Percentiles rank a stretch among this genome's conserved stretches.
Evolutionary conservation across 2,797 vertebrate species (phyloP).

Genomic region (Poeciliopsis presidionis): DNA sequence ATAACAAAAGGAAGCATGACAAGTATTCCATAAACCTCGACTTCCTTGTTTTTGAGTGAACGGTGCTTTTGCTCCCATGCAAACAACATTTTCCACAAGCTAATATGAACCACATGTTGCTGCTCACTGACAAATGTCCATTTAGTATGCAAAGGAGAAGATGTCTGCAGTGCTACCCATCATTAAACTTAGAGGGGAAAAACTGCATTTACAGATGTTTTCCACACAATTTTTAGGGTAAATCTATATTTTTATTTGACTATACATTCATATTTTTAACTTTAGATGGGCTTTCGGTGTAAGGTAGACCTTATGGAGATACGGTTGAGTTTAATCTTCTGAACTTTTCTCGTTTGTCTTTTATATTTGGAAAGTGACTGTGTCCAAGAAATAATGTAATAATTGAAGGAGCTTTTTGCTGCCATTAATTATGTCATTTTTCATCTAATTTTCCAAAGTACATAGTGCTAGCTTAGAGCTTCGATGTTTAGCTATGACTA

Average conservation of each 20-base stretch:
- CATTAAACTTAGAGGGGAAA: slow-evolving; percentile 20
- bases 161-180: slow-evolving; percentile 8
- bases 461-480: neutral
- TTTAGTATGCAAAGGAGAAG: slow-evolving; percentile 40
- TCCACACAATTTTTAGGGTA: slow-evolving; percentile 55
- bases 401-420: neutral
- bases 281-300: neutral
- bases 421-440: neutral
- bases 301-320: neutral
- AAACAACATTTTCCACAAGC: slow-evolving; percentile 55
- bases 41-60: slow-evolving; percentile 59
- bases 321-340: neutral
- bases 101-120: slow-evolving; percentile 61
- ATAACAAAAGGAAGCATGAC: slow-evolving; percentile 56
- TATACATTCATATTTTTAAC: slow-evolving; percentile 52
- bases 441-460: neutral
- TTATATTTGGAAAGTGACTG: neutral
- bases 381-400: neutral
- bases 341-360: neutral
- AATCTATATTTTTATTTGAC: slow-evolving; percentile 52
- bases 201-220: slow-evolving; percentile 41
- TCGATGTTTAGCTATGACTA: neutral
- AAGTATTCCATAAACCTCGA: slow-evolving; percentile 63
- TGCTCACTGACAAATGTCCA: slow-evolving; percentile 38
- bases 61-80: slow-evolving; percentile 32